Percentiles rank a stretch among this genome's conserved stretches.
phyloP scores from a whole-genome alignment of 2,888 invertebrate genomes.

The Pseudococcus viburni region DNA sequence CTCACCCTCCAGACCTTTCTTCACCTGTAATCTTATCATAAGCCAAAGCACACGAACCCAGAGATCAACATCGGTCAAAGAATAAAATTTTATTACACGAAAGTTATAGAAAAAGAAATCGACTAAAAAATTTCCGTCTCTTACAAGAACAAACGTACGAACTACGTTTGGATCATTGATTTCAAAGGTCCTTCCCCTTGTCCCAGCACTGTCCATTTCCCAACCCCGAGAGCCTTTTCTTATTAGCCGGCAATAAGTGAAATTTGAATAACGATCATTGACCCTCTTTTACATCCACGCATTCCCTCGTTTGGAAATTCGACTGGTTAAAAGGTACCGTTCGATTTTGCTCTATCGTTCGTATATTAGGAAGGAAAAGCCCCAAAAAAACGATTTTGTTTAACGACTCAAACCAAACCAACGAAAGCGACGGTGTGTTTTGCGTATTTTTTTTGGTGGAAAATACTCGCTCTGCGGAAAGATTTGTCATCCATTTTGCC shows the following conservation, averaged over 20 bases:
- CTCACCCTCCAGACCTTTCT: background rate
- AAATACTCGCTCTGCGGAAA: conserved; percentile 48
- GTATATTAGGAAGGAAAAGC: background rate
- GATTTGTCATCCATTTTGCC: conserved; percentile 66
- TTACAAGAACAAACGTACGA: background rate
- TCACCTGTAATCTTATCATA: background rate
- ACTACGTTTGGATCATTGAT: conserved; percentile 18
- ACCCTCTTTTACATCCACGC: background rate
- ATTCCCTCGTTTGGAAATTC: background rate
- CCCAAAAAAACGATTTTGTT: background rate
- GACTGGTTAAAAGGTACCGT: background rate
- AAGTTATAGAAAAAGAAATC: background rate
- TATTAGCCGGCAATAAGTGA: conserved; percentile 20
- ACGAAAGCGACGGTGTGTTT: background rate
- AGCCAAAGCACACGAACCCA: background rate
- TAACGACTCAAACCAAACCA: background rate
- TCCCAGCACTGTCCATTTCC: background rate
- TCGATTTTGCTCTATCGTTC: background rate
- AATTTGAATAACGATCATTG: conserved; percentile 36
- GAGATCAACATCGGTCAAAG: conserved; percentile 7
- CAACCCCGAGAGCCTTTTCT: background rate
- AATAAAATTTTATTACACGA: conserved; percentile 24
- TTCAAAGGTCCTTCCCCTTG: background rate
- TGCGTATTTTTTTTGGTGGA: conserved; percentile 1
- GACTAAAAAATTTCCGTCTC: background rate